Base-by-base conservation (phyloP, 2,888 invertebrate species). In the Ormyrus pomaceus region DNA sequence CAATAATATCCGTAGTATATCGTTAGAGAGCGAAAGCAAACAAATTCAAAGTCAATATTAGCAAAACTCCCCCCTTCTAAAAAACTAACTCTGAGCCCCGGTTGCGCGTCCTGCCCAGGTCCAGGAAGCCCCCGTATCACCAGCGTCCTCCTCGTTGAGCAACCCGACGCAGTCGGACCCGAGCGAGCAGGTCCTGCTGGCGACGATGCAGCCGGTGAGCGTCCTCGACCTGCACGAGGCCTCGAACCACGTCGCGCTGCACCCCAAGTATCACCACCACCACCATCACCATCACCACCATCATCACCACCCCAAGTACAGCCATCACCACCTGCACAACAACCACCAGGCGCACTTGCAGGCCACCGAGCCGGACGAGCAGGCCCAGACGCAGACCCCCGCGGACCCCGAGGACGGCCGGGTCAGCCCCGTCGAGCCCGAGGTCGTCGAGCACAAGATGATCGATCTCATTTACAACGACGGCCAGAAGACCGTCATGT, bases 161-260 rank as follows among this genome's bases (percentile, higher is more conserved):
- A 90, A 89, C 64, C 80, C 82, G 55, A 80, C 80, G 62, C 74
- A 74, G 68, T 58, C 79, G 70, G 80, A 82, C n/a, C 77, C 77
- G 10, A 77, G 66, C 68, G 90, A 91, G 84, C 89, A 89, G 83
- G 89, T 90, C 53, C 79, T 96, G 91, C 92, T 96, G 85, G 95
- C 96, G 84, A 96, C 96, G 87, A 96, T 96, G 96, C 96, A 96
- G 82, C 96, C 96, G 78, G 96, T 96, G 84, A 96, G 95, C 88
- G 96, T 96, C 56, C 93, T 96, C 86, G 96, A 96, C 87, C 93
- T 94, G 76, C 94, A 94, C 86, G 93, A 93, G 70, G 92, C 94
- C 82, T 92, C 93, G 84, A 92, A 93, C 77, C 93, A 94, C 87
- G 91, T 92, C 64, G 92, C 92, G 58, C 93, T 94, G 9, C 92